Evolutionary conservation across 2,888 invertebrate genomes (phyloP).

Genomic region (Athalia rosae): DNA sequence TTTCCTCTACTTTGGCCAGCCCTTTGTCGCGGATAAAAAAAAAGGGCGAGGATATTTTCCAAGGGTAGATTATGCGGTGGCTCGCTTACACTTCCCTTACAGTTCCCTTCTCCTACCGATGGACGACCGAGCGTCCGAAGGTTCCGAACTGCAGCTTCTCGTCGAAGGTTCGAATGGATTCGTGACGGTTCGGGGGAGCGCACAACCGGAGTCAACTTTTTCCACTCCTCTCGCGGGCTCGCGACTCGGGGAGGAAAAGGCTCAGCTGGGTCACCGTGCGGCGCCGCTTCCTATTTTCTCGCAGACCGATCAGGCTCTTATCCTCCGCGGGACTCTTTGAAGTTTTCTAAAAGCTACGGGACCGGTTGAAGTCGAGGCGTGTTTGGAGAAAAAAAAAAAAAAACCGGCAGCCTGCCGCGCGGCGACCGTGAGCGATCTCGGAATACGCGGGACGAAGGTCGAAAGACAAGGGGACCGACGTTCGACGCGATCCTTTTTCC

Average conservation of each 20-base stretch:
- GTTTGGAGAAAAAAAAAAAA: too few species aligned
- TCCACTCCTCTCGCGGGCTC: too few species aligned
- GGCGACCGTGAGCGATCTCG: neutral
- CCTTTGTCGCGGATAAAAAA: neutral
- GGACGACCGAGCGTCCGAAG: neutral
- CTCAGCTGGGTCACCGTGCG: too few species aligned
- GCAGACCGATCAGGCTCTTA: neutral
- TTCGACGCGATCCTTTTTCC: constrained; percentile 20
- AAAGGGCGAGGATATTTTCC: neutral
- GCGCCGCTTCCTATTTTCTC: too few species aligned
- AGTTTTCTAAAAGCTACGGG: constrained; percentile 64
- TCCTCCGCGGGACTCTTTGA: constrained; percentile 61
- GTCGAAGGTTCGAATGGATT: neutral
- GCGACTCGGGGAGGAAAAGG: too few species aligned
- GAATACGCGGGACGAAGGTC: neutral
- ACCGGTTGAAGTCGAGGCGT: constrained; percentile 21
- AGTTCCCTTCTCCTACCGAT: neutral
- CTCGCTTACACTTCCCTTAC: too few species aligned
- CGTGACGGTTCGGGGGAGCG: too few species aligned
- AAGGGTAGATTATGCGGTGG: too few species aligned
- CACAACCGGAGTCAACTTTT: too few species aligned
- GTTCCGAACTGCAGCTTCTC: neutral
- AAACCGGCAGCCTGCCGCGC: too few species aligned
- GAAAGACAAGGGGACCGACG: constrained; percentile 4
- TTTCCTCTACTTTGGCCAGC: neutral